phyloP scores from a whole-genome alignment of 2,888 invertebrate genomes.

The Muscina levida region DNA sequence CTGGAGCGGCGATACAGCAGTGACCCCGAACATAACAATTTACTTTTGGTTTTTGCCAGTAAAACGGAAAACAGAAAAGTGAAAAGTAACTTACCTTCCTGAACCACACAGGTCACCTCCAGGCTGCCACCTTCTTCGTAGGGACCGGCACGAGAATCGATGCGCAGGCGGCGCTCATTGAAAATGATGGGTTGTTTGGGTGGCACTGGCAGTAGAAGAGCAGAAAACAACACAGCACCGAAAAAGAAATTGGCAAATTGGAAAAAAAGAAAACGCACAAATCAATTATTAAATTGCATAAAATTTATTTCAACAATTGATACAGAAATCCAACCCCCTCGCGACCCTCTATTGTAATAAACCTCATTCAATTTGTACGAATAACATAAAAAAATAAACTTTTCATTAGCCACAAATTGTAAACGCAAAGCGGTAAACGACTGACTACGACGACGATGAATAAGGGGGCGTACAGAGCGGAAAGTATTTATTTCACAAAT shows the following conservation, averaged over 20 bases:
- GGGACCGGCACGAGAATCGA: conserved; percentile 84
- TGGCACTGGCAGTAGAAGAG: too few relatives aligned
- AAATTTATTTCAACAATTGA: conserved; percentile 29
- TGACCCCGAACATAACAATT: neutral
- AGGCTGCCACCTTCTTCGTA: conserved; percentile 86
- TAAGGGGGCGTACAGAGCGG: neutral
- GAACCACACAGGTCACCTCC: conserved; percentile 86
- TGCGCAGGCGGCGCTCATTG: conserved; percentile 84
- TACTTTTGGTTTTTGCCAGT: neutral
- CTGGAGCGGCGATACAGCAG: neutral
- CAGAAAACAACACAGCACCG: neutral
- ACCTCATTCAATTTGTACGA: neutral
- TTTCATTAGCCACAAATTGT: conserved; percentile 6
- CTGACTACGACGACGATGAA: neutral
- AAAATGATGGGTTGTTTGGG: conserved; percentile 86
- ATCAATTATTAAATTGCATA: conserved; percentile 21
- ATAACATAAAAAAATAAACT: conserved; percentile 15
- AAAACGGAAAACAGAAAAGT: neutral
- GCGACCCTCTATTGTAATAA: too few relatives aligned
- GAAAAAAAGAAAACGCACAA: conserved; percentile 64
- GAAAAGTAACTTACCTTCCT: conserved; percentile 83
- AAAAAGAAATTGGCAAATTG: conserved; percentile 72
- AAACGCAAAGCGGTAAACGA: too few relatives aligned
- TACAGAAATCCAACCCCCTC: neutral
- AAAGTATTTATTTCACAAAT: conserved; percentile 27